Conservation (phyloP, 1,140 invertebrate species). For the Carcinoscorpius rotundicauda region DNA sequence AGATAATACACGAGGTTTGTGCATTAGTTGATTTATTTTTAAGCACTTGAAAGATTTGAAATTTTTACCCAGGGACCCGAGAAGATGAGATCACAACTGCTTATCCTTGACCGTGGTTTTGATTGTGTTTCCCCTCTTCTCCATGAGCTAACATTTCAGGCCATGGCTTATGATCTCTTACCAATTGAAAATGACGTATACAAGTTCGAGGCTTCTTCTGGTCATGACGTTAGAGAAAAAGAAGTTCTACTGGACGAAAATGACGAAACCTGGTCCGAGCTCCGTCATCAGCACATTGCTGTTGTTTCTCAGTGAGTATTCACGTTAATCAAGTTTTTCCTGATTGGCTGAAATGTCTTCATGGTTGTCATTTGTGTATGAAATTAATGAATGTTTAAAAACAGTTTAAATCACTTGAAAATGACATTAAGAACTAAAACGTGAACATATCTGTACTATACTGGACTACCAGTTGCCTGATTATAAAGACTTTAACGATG, state of each 20-base stretch:
- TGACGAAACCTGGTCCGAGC: constrained; percentile 95
- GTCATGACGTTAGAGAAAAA: constrained; percentile 59
- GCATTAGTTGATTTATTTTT: too few relatives aligned
- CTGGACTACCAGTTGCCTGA: too few relatives aligned
- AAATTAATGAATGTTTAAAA: too few relatives aligned
- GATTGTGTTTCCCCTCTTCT: constrained; percentile 93
- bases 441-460: too few relatives aligned
- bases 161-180: constrained; percentile 97
- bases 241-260: constrained; percentile 97
- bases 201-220: constrained; percentile 71
- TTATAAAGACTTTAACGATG: too few relatives aligned
- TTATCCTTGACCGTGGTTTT: constrained; percentile 96
- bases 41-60: neutral
- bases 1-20: too few relatives aligned
- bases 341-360: too few relatives aligned
- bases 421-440: too few relatives aligned
- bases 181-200: constrained; percentile 99
- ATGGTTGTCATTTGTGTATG: too few relatives aligned
- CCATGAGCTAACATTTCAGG: constrained; percentile 96
- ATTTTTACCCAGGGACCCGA: constrained; percentile 43
- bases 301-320: constrained; percentile 74
- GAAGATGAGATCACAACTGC: constrained; percentile 78
- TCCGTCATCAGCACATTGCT: constrained; percentile 97
- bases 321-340: too few relatives aligned
- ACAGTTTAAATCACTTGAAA: too few relatives aligned